Conservation (phyloP, 2,113 vertebrate genomes). For the Actenoides hombroni region DNA sequence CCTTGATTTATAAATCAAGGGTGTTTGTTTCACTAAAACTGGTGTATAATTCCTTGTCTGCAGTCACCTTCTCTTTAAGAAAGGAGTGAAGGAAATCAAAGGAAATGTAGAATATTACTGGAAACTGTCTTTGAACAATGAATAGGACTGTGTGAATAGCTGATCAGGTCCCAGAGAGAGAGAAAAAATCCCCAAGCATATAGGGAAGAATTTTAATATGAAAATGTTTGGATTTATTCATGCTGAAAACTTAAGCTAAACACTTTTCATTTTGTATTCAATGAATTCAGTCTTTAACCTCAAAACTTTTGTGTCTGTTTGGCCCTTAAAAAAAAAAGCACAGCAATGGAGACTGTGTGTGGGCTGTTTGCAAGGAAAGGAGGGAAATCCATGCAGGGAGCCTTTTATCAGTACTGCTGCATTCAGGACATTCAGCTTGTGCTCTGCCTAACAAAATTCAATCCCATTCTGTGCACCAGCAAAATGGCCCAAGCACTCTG, state of each 20-base stretch:
- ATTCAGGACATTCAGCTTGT: background rate
- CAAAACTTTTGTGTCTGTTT: background rate
- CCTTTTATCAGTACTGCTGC: background rate
- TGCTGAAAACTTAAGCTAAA: background rate
- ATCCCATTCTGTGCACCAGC: background rate
- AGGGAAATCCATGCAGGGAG: background rate
- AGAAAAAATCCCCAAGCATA: background rate
- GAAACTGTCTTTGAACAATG: background rate
- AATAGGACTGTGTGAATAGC: background rate
- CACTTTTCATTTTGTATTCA: background rate
- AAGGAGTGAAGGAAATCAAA: slow-evolving; percentile 7
- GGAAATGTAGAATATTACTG: background rate
- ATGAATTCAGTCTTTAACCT: background rate
- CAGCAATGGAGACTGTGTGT: rapidly evolving
- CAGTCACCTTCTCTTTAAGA: background rate
- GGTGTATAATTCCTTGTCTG: slow-evolving; percentile 12
- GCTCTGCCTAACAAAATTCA: background rate
- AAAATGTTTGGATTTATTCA: background rate
- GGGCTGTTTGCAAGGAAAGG: background rate
- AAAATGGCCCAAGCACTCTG: background rate
- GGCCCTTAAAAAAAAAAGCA: background rate
- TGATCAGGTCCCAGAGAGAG: background rate
- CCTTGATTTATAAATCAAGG: slow-evolving; percentile 25
- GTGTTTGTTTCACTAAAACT: background rate
- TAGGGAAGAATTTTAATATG: background rate